Evolutionary conservation across 2,113 vertebrate genomes (phyloP), one percentile per base, ranked within the genome.

Genomic region (Phoxinus phoxinus): DNA sequence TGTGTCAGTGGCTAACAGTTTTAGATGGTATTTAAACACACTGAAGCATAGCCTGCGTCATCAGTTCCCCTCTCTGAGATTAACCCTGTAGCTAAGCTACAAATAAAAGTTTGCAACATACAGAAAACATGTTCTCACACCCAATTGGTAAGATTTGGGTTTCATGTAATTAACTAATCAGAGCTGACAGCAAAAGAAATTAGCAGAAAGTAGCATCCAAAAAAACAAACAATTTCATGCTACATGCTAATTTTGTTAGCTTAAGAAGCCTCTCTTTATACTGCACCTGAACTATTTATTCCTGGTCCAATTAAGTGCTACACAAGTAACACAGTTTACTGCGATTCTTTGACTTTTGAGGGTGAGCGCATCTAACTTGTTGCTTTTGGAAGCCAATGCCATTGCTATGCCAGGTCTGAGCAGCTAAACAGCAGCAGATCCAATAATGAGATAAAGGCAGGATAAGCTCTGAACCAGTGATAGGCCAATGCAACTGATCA

Each of bases 391-490:
- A 77, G 65, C 59, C 48, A 73, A 30, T 65, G 72, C 48, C 32
- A 73, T 35, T 41, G 72, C 63, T 51, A 63, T 44, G 61, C 41
- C 25, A 17, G 32, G 58, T 58, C 58, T 88, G 78, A 83, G 74
- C 86, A 84, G 87, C 82, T 88, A 81, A 88, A 86, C 83, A 21
- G 78, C 77, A 71, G 46, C 7, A 78, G 84, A 91, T 91, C 89
- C 89, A 67, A 89, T 91, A 87, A 91, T 72, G 82, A 88, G 90
- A 91, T 90, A 67, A 90, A 37, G 59, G 35, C 59, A 56, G 74
- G 84, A 91, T 89, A 86, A 89, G 84, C 75, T 77, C 25, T 8
- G 67, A 46, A 76, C 25, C 35, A 86, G 25, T 11, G 10, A 72
- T 56, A 61, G 63, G 73, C 81, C 80, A n/a, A 32, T 35, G 77